phyloP scores from a whole-genome alignment of 2,888 invertebrate genomes.

The Volucella zonaria region DNA sequence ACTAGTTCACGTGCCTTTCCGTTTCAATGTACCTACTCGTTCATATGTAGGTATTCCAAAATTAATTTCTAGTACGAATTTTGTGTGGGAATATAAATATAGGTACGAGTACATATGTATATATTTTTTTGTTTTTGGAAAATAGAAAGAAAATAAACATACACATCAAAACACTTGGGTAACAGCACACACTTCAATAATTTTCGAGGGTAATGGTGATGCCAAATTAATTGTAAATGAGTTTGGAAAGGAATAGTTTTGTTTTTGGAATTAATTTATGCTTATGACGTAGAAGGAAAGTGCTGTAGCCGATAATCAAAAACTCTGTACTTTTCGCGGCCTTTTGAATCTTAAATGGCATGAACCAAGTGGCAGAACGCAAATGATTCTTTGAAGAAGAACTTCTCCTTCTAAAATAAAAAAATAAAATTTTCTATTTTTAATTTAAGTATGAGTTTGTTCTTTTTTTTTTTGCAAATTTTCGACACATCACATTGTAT shows the following conservation, averaged over 20 bases:
- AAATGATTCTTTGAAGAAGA: too few relatives aligned
- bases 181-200: slow-evolving; percentile 25
- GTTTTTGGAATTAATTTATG: slow-evolving; percentile 40
- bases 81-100: background rate
- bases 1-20: slow-evolving; percentile 23
- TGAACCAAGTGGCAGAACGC: too few relatives aligned
- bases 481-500: too few relatives aligned
- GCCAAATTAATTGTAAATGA: slow-evolving; percentile 36
- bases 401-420: too few relatives aligned
- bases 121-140: too few relatives aligned
- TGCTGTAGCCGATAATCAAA: background rate
- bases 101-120: too few relatives aligned
- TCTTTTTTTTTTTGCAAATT: too few relatives aligned
- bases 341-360: too few relatives aligned
- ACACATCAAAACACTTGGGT: slow-evolving; percentile 1
- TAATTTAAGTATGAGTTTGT: background rate
- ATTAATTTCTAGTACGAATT: too few relatives aligned
- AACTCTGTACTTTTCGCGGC: too few relatives aligned
- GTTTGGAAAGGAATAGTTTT: slow-evolving; percentile 13
- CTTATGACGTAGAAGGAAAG: slow-evolving; percentile 21
- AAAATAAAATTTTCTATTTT: background rate
- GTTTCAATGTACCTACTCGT: background rate
- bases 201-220: slow-evolving; percentile 14
- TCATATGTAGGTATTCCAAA: background rate
- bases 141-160: background rate